phyloP scores from a whole-genome alignment of 2,888 invertebrate genomes.

The Agrochola macilenta region DNA sequence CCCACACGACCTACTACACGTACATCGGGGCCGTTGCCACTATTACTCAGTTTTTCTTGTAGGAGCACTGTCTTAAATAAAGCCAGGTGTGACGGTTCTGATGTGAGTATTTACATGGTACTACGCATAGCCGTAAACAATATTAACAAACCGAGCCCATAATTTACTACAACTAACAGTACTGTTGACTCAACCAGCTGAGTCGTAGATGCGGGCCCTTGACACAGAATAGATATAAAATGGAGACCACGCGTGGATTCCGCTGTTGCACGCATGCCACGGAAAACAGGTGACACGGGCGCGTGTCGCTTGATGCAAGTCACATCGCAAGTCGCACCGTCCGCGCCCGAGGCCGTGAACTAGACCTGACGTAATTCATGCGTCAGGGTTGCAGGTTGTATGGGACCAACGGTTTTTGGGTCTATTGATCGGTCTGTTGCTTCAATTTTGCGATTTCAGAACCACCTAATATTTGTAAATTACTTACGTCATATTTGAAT shows the following conservation, averaged over 20 bases:
- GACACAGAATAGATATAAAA: constrained; percentile 3
- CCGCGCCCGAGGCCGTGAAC: not conserved
- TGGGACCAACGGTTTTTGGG: not conserved
- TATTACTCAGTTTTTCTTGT: not conserved
- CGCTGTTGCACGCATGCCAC: not conserved
- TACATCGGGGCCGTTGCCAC: not conserved
- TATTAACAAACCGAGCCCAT: constrained; percentile 14
- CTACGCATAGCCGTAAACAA: not conserved
- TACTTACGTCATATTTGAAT: not conserved
- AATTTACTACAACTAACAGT: constrained; percentile 23
- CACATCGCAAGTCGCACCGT: not conserved
- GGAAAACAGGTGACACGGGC: not conserved
- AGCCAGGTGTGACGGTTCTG: constrained; percentile 11
- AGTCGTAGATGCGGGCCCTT: constrained; percentile 3
- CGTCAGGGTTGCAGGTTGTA: not conserved
- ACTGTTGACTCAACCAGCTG: constrained; percentile 16
- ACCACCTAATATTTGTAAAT: not conserved
- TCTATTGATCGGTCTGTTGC: not conserved
- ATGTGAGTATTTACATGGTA: constrained; percentile 10
- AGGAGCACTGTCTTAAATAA: not conserved
- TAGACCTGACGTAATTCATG: not conserved
- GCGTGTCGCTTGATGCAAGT: not conserved
- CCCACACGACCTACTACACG: not conserved
- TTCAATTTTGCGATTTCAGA: not conserved
- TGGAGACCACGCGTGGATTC: constrained; percentile 1